These are phyloP conservation scores for Leucoraja ocellata DNA, from an alignment of 2,797 vertebrate species.

Conservation along the genomic window DNA sequence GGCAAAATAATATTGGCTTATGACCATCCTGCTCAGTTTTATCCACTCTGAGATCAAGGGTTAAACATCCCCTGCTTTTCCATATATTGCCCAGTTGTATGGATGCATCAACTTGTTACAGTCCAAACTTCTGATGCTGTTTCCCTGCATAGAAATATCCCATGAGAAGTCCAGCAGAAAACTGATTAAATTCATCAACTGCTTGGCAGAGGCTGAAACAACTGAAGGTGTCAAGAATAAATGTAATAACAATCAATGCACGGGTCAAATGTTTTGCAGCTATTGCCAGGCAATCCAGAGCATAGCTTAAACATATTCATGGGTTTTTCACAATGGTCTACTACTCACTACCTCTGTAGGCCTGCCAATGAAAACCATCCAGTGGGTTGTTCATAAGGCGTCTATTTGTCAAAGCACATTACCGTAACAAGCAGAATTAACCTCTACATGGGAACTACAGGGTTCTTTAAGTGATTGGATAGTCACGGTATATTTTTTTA, in stretches of 20 bases:
- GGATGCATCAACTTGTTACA: neutral
- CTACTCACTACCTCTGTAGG: conserved; percentile 14
- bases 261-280: conserved; percentile 4
- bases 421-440: neutral
- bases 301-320: conserved; percentile 38
- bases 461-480: conserved; percentile 26
- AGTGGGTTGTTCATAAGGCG: conserved; percentile 22
- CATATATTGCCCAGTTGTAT: conserved; percentile 8
- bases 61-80: neutral
- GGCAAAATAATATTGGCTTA: neutral
- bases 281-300: conserved; percentile 21
- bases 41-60: neutral
- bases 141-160: neutral
- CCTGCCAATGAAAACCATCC: conserved; percentile 29
- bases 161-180: neutral
- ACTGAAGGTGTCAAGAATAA: conserved; percentile 31
- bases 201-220: conserved; percentile 10
- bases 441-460: conserved; percentile 22
- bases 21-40: neutral
- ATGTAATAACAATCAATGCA: conserved; percentile 33
- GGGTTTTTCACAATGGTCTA: conserved; percentile 28
- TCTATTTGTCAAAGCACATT: conserved; percentile 23
- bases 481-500: neutral
- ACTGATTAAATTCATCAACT: conserved; percentile 32
- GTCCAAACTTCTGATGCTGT: neutral